Percentiles rank a stretch among this genome's conserved stretches.
These are phyloP conservation scores for Chloroceryle inda DNA, from an alignment of 2,797 vertebrate genomes.

Conservation along the genomic window DNA sequence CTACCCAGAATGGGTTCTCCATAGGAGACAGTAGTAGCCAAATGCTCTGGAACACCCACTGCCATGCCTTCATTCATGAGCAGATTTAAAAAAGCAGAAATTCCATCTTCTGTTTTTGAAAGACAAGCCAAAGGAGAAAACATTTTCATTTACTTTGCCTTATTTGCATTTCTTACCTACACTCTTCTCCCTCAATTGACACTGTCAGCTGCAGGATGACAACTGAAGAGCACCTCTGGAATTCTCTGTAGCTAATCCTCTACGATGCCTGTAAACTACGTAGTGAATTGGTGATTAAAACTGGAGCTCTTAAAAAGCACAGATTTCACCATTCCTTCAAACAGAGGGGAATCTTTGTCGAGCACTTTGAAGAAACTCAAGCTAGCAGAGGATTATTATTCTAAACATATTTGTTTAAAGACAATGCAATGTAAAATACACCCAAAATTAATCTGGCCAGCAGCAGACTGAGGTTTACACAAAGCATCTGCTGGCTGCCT, in stretches of 20 bases:
- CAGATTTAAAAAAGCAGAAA: constrained; percentile 44
- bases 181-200: constrained; percentile 23
- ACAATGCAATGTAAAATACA: not conserved
- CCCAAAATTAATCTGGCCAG: constrained; percentile 6
- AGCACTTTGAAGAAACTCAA: not conserved
- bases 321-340: not conserved
- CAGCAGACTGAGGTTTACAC: constrained; percentile 29
- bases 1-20: not conserved
- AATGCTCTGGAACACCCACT: not conserved
- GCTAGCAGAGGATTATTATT: constrained; percentile 25
- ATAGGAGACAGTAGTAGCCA: not conserved
- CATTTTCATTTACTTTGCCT: constrained; percentile 1
- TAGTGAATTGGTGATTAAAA: not conserved
- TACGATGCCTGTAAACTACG: not conserved
- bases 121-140: constrained; percentile 11
- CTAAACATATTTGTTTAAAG: constrained; percentile 12
- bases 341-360: not conserved
- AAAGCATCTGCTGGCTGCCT: constrained; percentile 50
- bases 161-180: constrained; percentile 39
- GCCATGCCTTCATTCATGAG: not conserved
- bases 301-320: constrained; percentile 7
- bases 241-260: constrained; percentile 35
- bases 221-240: constrained; percentile 46
- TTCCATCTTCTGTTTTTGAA: not conserved
- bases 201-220: constrained; percentile 29